Conservation (phyloP, 1,140 invertebrate genomes). For the Solenopsis invicta region DNA sequence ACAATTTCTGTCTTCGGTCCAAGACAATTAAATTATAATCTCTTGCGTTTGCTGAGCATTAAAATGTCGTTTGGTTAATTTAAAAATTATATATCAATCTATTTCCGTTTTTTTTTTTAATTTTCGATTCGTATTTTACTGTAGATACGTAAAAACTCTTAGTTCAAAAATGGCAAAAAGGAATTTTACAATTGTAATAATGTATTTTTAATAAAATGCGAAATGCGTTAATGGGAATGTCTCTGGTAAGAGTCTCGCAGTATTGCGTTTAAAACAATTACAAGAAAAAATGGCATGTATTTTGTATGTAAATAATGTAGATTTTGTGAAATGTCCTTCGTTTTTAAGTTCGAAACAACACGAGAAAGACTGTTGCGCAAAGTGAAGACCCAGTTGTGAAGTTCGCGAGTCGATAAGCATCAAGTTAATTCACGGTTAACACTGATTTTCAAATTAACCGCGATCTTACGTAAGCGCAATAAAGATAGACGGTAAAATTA, state of each 20-base stretch:
- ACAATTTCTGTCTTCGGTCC: too few relatives aligned
- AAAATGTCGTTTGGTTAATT: too few relatives aligned
- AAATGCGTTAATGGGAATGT: background rate
- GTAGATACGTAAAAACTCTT: background rate
- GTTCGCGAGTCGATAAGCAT: conserved; percentile 5
- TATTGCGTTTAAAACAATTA: background rate
- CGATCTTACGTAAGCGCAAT: conserved; percentile 56
- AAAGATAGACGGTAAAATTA: conserved; percentile 59
- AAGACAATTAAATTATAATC: background rate
- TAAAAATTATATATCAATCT: background rate
- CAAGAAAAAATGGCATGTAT: background rate
- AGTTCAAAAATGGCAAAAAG: background rate
- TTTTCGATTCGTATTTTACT: background rate
- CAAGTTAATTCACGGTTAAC: conserved; percentile 28
- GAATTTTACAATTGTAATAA: background rate
- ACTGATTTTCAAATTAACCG: conserved; percentile 32
- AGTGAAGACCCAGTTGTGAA: conserved; percentile 11
- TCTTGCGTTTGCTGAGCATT: background rate
- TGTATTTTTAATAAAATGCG: background rate
- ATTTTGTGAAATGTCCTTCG: background rate
- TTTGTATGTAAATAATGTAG: conserved; percentile 9
- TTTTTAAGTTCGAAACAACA: background rate
- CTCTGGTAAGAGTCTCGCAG: background rate
- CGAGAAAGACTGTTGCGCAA: background rate
- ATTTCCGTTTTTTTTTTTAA: background rate